Evolutionary conservation across 2,888 invertebrate species (phyloP).

Genomic region (Polia nebulosa): DNA sequence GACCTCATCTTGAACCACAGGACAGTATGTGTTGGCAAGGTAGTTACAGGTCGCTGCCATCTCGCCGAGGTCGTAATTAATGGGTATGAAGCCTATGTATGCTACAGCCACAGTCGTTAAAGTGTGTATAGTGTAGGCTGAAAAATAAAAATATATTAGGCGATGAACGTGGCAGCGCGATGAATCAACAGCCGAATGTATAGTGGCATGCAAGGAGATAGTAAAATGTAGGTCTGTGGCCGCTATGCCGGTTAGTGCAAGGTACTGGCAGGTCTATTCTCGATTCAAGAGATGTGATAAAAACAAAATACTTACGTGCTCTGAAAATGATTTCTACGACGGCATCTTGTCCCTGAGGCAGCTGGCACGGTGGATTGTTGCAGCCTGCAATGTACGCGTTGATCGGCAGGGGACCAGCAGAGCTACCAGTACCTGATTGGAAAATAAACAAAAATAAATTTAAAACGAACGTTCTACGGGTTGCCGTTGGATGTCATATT

Average conservation of each 20-base stretch:
- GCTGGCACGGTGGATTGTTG: slow-evolving; percentile 68
- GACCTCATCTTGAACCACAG: slow-evolving; percentile 10
- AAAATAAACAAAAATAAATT: too few relatives aligned
- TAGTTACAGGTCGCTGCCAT: slow-evolving; percentile 74
- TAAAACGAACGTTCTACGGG: too few relatives aligned
- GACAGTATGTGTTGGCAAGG: slow-evolving; percentile 73
- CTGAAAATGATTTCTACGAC: slow-evolving; percentile 70
- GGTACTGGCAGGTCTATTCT: not conserved
- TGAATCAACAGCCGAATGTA: too few relatives aligned
- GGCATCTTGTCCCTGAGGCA: slow-evolving; percentile 69
- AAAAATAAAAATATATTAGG: slow-evolving; percentile 26
- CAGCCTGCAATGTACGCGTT: slow-evolving; percentile 72
- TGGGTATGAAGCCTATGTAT: slow-evolving; percentile 41
- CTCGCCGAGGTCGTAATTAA: slow-evolving; percentile 65
- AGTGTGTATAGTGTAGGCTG: slow-evolving; percentile 68
- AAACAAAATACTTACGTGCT: slow-evolving; percentile 69
- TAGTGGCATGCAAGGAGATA: too few relatives aligned
- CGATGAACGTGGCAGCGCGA: not conserved
- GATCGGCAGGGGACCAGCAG: slow-evolving; percentile 65
- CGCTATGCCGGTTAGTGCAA: too few relatives aligned
- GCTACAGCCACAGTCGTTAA: slow-evolving; percentile 74
- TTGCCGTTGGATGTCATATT: not conserved
- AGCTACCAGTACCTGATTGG: slow-evolving; percentile 46
- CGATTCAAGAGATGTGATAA: not conserved
- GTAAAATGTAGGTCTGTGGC: too few relatives aligned